A percentile compares a stretch with the other conserved stretches of the same genome.
phyloP scores from a whole-genome alignment of 2,113 vertebrate species.

The Carlito syrichta region DNA sequence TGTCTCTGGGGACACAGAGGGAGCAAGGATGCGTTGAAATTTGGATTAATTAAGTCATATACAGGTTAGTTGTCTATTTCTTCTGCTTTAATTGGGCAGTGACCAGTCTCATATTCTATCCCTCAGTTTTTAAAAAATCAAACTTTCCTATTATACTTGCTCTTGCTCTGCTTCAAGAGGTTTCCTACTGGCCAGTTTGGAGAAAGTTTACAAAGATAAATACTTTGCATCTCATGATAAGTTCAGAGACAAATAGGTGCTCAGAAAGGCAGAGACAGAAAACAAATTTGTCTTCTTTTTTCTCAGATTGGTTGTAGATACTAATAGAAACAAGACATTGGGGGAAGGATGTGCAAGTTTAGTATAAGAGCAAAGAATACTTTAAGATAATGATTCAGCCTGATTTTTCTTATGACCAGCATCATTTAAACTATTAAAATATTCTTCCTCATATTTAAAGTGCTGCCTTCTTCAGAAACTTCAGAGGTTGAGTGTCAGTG shows the following conservation, averaged over 20 bases:
- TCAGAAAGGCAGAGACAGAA: not conserved
- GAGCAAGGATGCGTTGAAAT: not conserved
- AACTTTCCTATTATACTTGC: not conserved
- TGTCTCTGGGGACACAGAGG: not conserved
- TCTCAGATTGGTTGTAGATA: not conserved
- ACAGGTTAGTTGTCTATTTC: not conserved
- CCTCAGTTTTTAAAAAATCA: not conserved
- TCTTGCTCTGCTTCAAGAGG: not conserved
- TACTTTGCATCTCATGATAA: not conserved
- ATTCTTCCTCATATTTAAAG: not conserved
- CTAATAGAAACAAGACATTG: not conserved
- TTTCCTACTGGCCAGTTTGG: not conserved
- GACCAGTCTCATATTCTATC: not conserved
- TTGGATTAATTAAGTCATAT: not conserved
- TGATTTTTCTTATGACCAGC: not conserved
- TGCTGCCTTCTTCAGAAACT: not conserved
- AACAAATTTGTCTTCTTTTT: not conserved
- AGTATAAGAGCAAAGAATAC: not conserved
- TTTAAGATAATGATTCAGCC: not conserved
- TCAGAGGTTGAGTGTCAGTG: not conserved
- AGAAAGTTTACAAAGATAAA: not conserved
- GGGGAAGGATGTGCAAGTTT: not conserved
- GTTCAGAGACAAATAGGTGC: not conserved
- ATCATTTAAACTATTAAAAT: not conserved
- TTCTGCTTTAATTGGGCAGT: not conserved